Conservation (phyloP, 2,113 vertebrate genomes). For the Mesocricetus auratus region DNA sequence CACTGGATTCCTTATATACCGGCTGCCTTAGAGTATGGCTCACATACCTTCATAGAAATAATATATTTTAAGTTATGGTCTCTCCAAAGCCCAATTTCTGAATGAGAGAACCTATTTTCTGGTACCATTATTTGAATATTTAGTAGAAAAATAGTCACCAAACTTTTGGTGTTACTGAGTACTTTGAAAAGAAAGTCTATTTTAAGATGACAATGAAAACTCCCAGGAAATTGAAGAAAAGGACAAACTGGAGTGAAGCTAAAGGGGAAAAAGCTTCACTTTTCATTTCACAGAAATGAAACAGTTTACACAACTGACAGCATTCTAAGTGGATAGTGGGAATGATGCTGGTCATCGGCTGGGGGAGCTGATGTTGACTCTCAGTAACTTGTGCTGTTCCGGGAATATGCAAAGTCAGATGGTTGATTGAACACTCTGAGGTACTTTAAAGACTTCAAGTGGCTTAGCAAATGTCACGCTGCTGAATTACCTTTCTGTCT, state of each 20-base stretch:
- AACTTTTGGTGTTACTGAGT: not conserved
- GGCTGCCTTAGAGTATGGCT: not conserved
- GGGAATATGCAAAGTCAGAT: not conserved
- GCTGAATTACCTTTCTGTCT: constrained; percentile 22
- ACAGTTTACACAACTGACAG: not conserved
- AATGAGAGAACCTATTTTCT: constrained; percentile 40
- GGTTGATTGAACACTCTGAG: not conserved
- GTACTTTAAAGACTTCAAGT: not conserved
- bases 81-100: not conserved
- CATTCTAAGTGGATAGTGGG: not conserved
- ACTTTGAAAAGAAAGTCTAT: constrained; percentile 16
- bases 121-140: not conserved
- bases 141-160: not conserved
- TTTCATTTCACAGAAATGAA: not conserved
- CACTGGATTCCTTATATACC: not conserved
- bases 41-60: constrained; percentile 1
- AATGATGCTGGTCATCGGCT: not conserved
- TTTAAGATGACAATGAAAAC: not conserved
- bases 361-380: not conserved
- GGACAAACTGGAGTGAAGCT: not conserved
- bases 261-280: not conserved
- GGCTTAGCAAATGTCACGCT: not conserved
- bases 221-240: not conserved
- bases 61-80: not conserved
- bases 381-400: not conserved